Conservation (phyloP, 2,113 vertebrate species). For the Malurus melanocephalus region DNA sequence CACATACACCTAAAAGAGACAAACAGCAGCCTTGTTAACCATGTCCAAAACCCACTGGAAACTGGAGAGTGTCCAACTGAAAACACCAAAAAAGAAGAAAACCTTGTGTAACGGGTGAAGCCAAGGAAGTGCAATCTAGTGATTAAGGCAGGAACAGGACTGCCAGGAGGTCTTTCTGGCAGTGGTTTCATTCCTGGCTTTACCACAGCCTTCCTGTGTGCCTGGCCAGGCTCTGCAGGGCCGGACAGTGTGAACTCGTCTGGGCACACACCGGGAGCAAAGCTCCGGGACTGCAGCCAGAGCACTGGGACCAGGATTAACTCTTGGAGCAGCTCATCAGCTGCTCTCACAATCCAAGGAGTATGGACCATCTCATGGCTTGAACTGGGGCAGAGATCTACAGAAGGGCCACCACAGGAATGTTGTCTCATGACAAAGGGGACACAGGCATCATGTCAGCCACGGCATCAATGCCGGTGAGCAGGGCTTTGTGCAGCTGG, state of each 20-base stretch:
- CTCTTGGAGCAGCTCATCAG: background rate
- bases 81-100: background rate
- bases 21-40: background rate
- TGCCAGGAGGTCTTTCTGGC: conserved; percentile 18
- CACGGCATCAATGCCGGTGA: background rate
- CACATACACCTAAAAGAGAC: background rate
- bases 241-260: accelerated
- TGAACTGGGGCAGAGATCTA: background rate
- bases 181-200: conserved; percentile 5
- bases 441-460: background rate
- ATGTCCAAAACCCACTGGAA: background rate
- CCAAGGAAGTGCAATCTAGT: background rate
- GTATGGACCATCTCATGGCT: accelerated
- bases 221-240: background rate
- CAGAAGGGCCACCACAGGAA: background rate
- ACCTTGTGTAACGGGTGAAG: background rate
- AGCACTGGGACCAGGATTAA: background rate
- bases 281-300: background rate
- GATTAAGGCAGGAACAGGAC: background rate
- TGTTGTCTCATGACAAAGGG: accelerated
- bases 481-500: background rate
- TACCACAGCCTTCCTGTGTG: conserved; percentile 7
- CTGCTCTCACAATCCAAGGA: background rate
- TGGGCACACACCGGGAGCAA: background rate
- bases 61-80: background rate